phyloP scores from a whole-genome alignment of 30 jellyfish, hydroid and myxozoan genomes.

The Haliclystus octoradiatus region DNA sequence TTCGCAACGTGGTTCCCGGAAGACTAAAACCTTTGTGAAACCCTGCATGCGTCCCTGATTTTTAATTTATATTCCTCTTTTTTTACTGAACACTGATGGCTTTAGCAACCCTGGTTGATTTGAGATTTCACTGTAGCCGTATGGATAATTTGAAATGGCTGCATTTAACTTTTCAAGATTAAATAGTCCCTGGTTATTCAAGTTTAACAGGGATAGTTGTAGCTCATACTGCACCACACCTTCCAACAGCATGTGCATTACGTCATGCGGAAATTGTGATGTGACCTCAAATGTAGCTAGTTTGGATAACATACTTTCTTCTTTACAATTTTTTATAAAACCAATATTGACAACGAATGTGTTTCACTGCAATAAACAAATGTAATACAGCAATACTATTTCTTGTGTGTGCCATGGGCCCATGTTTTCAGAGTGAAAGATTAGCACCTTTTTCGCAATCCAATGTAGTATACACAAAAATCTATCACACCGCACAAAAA shows the following conservation, averaged over 20 bases:
- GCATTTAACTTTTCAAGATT: background rate
- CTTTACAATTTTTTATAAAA: too few species aligned
- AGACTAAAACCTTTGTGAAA: too few species aligned
- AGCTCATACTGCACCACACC: constrained; percentile 15
- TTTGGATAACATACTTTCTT: constrained; percentile 1
- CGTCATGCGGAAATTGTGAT: constrained; percentile 25
- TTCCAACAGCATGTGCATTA: constrained; percentile 26
- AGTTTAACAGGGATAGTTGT: background rate
- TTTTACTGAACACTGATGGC: background rate
- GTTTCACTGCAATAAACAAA: too few species aligned
- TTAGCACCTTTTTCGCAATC: too few species aligned
- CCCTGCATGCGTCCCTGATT: background rate
- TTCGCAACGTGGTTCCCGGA: too few species aligned
- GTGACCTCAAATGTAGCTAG: constrained; percentile 18
- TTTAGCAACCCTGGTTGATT: background rate
- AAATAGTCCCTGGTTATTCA: background rate
- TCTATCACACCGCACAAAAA: too few species aligned
- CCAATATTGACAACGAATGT: too few species aligned
- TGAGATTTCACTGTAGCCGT: constrained; percentile 1
- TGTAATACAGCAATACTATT: too few species aligned
- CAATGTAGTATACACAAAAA: too few species aligned
- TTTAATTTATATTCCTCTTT: background rate
- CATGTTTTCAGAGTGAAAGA: too few species aligned
- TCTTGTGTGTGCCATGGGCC: too few species aligned
- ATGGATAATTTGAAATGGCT: background rate